These are phyloP conservation scores for Eretmochelys imbricata DNA, from an alignment of 2,113 vertebrate species.

Conservation along the genomic window DNA sequence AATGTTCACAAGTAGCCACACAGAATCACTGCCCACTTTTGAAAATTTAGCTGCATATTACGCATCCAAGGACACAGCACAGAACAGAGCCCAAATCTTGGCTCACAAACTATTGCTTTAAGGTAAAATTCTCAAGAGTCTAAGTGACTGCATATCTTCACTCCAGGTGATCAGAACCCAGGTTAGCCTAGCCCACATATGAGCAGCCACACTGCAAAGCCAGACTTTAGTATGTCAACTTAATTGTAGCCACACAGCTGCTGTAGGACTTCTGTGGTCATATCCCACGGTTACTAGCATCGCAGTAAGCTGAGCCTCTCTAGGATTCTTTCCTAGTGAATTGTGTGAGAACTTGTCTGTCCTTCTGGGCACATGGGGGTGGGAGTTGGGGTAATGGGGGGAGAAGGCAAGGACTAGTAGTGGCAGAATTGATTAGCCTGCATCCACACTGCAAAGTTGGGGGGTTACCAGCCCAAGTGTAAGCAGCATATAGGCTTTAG, in stretches of 20 bases:
- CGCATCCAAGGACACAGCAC: background rate
- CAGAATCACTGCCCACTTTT: background rate
- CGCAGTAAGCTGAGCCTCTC: background rate
- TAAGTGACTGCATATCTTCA: background rate
- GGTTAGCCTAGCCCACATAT: background rate
- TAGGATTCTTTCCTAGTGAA: background rate
- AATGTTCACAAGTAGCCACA: background rate
- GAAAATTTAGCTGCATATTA: background rate
- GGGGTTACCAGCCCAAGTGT: background rate
- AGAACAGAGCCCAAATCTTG: background rate
- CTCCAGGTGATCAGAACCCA: background rate
- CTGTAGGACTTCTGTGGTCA: background rate
- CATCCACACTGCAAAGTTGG: rapidly evolving
- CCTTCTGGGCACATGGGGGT: background rate
- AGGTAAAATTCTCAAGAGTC: background rate
- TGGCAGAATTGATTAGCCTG: no score
- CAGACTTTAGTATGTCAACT: background rate
- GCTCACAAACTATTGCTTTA: background rate
- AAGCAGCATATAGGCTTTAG: background rate
- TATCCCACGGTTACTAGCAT: background rate
- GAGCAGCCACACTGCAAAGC: background rate
- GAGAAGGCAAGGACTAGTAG: no score
- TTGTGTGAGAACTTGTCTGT: background rate
- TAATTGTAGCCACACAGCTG: background rate
- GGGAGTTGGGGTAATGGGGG: no score